Percentiles rank a stretch among this genome's conserved stretches.
Conservation (phyloP, 2,113 vertebrate species). For the Ailuropoda melanoleuca region DNA sequence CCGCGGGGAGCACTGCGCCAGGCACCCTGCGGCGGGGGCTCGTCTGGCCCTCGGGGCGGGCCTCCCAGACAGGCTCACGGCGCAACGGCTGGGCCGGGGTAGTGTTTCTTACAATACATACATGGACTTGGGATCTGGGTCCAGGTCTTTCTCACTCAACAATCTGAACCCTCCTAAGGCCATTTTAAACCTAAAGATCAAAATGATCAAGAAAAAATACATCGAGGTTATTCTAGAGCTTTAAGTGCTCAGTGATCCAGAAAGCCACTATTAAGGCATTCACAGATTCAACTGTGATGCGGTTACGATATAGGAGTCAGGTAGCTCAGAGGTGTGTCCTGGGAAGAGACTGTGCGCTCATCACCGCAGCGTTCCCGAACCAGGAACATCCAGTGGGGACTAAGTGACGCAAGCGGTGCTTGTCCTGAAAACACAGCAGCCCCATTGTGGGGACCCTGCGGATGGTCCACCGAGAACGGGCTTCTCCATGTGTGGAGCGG, state of each 20-base stretch:
- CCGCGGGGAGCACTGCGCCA: rapidly evolving
- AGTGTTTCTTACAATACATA: neutral
- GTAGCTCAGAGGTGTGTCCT: neutral
- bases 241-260: neutral
- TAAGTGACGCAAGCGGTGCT: rapidly evolving
- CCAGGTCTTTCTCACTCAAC: neutral
- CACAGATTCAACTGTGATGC: neutral
- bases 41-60: neutral
- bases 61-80: neutral
- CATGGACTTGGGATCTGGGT: neutral
- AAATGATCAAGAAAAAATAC: neutral
- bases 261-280: neutral
- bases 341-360: rapidly evolving
- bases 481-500: neutral
- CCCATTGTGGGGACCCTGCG: rapidly evolving
- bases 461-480: rapidly evolving
- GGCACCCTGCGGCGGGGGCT: rapidly evolving
- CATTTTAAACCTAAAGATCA: neutral
- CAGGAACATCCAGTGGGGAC: neutral
- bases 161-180: neutral
- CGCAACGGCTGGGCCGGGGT: rapidly evolving
- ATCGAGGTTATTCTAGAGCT: neutral
- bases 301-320: neutral
- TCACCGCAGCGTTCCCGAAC: neutral
- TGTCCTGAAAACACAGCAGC: rapidly evolving